Conservation (phyloP, 2,888 invertebrate genomes). For the Orthosia gracilis region DNA sequence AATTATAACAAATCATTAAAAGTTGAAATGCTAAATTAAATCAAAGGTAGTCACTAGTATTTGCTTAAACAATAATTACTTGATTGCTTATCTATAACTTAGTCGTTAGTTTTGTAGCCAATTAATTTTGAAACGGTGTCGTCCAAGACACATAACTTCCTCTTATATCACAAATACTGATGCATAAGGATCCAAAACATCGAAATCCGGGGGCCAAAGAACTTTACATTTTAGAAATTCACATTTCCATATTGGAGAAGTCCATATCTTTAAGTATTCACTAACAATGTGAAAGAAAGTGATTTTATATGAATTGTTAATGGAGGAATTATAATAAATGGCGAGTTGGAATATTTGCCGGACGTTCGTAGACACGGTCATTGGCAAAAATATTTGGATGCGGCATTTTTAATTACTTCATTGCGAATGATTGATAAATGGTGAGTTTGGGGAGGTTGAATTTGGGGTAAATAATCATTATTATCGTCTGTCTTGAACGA, state of each 20-base stretch:
- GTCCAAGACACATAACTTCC: not conserved
- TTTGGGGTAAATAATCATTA: too few species aligned
- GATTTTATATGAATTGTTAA: constrained; percentile 66
- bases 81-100: constrained; percentile 7
- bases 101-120: not conserved
- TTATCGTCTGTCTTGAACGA: too few species aligned
- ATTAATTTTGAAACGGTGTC: not conserved
- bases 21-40: not conserved
- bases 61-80: not conserved
- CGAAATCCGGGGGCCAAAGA: constrained; percentile 20
- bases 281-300: constrained; percentile 69
- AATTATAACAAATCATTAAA: not conserved
- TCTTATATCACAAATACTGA: constrained; percentile 6
- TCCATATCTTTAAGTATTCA: constrained; percentile 41
- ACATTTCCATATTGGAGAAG: constrained; percentile 62
- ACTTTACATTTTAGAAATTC: constrained; percentile 61
- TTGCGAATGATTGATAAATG: not conserved
- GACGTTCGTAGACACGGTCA: not conserved
- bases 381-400: constrained; percentile 22
- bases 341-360: constrained; percentile 50
- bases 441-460: too few species aligned
- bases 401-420: constrained; percentile 12
- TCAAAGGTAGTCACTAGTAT: too few species aligned
- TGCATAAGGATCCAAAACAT: constrained; percentile 13
- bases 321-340: constrained; percentile 58